Conservation (phyloP, 2,113 vertebrate genomes). For the Protomyctophum bolini region DNA sequence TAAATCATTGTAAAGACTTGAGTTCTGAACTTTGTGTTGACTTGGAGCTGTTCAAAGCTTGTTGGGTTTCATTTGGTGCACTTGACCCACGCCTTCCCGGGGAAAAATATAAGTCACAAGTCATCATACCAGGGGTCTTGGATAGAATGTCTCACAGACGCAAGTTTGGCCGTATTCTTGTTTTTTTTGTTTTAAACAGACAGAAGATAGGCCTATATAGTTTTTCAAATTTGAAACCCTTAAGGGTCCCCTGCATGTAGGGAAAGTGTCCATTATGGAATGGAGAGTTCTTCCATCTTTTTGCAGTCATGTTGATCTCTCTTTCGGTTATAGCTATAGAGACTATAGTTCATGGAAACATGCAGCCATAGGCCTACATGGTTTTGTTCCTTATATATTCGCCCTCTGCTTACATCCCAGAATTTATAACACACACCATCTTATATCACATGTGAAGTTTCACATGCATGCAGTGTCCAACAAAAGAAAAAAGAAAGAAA, state of each 20-base stretch:
- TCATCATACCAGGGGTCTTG: conserved; percentile 64
- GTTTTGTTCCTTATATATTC: background rate
- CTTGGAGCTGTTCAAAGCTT: conserved; percentile 29
- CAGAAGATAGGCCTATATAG: conserved; percentile 33
- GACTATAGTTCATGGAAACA: too few relatives aligned
- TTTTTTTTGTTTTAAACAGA: conserved; percentile 39
- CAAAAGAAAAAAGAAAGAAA: too few relatives aligned
- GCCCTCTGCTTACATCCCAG: background rate
- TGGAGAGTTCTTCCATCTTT: conserved; percentile 41
- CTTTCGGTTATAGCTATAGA: too few relatives aligned
- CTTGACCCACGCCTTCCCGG: conserved; percentile 35
- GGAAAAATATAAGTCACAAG: conserved; percentile 55
- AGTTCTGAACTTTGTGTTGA: conserved; percentile 14
- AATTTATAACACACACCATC: background rate
- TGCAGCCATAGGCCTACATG: too few relatives aligned
- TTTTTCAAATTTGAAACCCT: conserved; percentile 18
- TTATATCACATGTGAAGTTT: too few relatives aligned
- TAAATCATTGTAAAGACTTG: too few relatives aligned
- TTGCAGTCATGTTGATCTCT: background rate
- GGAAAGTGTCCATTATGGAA: conserved; percentile 46
- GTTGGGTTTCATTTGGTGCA: conserved; percentile 48
- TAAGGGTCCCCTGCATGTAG: conserved; percentile 10
- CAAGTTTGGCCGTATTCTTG: conserved; percentile 37
- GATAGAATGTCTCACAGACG: conserved; percentile 58
- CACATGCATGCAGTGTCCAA: background rate